A percentile compares a stretch with the other conserved stretches of the same genome.
Conservation (phyloP, 2,888 invertebrate species). For the Tholera decimalis region DNA sequence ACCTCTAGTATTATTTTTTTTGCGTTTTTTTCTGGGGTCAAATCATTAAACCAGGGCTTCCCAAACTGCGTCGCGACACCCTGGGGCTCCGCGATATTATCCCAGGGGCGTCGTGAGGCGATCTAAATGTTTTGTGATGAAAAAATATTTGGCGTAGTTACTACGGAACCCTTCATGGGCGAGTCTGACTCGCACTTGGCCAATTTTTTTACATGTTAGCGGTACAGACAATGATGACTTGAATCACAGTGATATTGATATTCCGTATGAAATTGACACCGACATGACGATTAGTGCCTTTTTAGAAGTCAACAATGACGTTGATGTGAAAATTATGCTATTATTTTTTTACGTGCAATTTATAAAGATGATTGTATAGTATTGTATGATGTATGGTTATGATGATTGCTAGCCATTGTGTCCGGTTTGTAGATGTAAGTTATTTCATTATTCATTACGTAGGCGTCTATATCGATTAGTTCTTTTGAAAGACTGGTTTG, state of each 20-base stretch:
- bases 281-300: conserved; percentile 11
- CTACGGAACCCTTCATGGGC: too few relatives aligned
- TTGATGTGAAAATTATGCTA: not conserved
- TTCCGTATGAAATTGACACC: conserved; percentile 20
- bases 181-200: too few relatives aligned
- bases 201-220: not conserved
- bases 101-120: too few relatives aligned
- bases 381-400: not conserved
- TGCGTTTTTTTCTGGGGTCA: too few relatives aligned
- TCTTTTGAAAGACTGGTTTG: not conserved
- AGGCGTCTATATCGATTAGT: not conserved
- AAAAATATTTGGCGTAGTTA: too few relatives aligned
- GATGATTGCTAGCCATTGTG: not conserved
- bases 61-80: too few relatives aligned
- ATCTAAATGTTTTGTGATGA: too few relatives aligned
- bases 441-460: not conserved
- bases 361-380: not conserved
- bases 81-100: too few relatives aligned
- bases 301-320: conserved; percentile 3
- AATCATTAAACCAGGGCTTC: too few relatives aligned
- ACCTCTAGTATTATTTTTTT: too few relatives aligned
- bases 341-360: conserved; percentile 1
- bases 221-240: not conserved
- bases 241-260: conserved; percentile 12
- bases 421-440: not conserved